phyloP scores from a whole-genome alignment of 2,888 invertebrate genomes.

The Dryobotodes eremita region DNA sequence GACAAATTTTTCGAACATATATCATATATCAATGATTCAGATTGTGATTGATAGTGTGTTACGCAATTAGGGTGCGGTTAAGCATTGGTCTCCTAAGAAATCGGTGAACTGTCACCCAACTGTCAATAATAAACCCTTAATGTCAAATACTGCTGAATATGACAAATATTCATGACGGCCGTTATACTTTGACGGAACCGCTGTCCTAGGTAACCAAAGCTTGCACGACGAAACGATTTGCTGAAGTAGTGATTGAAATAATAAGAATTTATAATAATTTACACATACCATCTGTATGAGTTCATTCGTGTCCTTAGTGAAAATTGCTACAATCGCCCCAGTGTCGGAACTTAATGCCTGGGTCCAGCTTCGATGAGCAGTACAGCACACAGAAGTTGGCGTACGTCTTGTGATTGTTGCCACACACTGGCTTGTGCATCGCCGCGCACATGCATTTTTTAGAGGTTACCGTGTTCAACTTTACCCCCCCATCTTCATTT shows the following conservation, averaged over 20 bases:
- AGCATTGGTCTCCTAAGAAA: too few relatives aligned
- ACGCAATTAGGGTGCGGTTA: too few relatives aligned
- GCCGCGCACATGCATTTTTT: constrained; percentile 51
- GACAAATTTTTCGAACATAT: too few relatives aligned
- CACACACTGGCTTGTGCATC: constrained; percentile 62
- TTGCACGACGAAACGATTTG: background rate
- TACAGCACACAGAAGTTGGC: constrained; percentile 80
- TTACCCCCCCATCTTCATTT: background rate
- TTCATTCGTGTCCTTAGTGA: background rate
- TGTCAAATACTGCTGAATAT: background rate
- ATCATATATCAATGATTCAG: too few relatives aligned
- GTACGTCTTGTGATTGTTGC: constrained; percentile 92
- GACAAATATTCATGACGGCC: background rate
- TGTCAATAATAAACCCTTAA: too few relatives aligned
- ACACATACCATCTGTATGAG: background rate
- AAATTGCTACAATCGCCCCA: constrained; percentile 29
- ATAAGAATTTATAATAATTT: background rate
- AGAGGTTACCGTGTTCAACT: background rate
- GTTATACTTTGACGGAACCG: background rate
- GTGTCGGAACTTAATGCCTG: background rate
- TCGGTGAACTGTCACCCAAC: too few relatives aligned
- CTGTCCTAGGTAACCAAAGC: background rate
- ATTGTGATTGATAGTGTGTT: too few relatives aligned
- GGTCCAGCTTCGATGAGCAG: constrained; percentile 44
- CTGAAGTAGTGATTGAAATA: background rate